Evolutionary conservation across 2,113 vertebrate genomes (phyloP).

Genomic region (Hemibagrus wyckioides): DNA sequence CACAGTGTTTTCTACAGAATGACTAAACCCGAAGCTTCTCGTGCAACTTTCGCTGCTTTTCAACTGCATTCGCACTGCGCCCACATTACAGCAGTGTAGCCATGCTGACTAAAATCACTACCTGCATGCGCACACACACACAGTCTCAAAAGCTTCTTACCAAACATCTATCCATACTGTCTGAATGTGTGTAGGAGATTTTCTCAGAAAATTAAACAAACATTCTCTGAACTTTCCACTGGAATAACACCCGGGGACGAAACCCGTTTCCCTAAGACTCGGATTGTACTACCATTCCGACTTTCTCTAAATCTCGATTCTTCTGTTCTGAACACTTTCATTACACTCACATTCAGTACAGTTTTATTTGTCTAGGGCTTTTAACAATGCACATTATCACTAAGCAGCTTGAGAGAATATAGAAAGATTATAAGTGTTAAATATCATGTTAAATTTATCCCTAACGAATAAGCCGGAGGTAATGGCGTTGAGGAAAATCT

Average conservation of each 20-base stretch:
- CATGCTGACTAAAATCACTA: constrained; percentile 47
- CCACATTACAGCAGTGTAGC: constrained; percentile 12
- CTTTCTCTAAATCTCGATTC: background rate
- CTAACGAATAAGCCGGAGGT: too few relatives aligned
- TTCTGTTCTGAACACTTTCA: background rate
- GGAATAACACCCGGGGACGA: background rate
- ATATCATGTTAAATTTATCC: too few relatives aligned
- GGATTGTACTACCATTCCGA: background rate
- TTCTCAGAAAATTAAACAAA: constrained; percentile 25
- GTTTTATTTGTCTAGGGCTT: too few relatives aligned
- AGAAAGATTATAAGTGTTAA: too few relatives aligned
- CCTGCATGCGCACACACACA: background rate
- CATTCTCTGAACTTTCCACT: constrained; percentile 36
- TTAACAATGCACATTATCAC: too few relatives aligned
- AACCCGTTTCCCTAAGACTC: background rate
- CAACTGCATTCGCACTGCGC: too few relatives aligned
- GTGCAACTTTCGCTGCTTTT: constrained; percentile 25
- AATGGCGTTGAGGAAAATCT: too few relatives aligned
- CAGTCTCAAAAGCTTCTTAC: background rate
- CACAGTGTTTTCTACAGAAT: background rate
- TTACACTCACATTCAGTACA: too few relatives aligned
- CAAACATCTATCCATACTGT: constrained; percentile 10
- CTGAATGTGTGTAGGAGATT: constrained; percentile 19
- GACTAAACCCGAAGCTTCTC: constrained; percentile 18
- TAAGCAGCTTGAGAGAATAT: too few relatives aligned